Conservation (phyloP, 2,888 invertebrate species). For the Seladonia tumulorum region DNA sequence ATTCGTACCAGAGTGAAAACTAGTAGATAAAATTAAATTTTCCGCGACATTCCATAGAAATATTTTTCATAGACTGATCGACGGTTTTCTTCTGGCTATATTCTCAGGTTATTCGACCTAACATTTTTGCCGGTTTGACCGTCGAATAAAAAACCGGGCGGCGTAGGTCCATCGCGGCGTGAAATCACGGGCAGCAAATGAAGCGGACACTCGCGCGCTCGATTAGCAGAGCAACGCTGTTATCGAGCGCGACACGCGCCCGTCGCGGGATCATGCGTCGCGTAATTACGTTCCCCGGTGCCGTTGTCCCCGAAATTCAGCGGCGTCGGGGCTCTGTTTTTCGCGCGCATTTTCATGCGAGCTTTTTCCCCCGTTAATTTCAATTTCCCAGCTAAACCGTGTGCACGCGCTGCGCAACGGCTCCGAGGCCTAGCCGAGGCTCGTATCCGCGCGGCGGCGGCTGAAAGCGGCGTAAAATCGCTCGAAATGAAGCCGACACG, state of each 20-base stretch:
- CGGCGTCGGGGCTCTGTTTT: neutral
- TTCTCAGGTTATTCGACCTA: neutral
- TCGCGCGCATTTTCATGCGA: neutral
- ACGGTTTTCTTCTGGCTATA: neutral
- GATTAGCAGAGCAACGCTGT: conserved; percentile 10
- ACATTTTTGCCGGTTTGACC: neutral
- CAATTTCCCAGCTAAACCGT: conserved; percentile 32
- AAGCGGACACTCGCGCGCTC: conserved; percentile 3
- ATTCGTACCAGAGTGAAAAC: too few species aligned
- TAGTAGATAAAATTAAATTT: too few species aligned
- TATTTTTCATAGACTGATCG: neutral
- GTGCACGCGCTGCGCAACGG: neutral
- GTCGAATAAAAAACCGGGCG: neutral
- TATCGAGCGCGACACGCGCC: conserved; percentile 4
- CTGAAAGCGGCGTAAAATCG: conserved; percentile 31
- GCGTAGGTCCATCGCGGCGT: neutral
- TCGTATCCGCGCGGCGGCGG: neutral
- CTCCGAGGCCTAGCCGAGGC: neutral
- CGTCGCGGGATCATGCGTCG: conserved; percentile 27
- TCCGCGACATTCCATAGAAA: neutral
- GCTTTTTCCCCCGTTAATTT: conserved; percentile 50
- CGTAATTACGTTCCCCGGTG: conserved; percentile 32
- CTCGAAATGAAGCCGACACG: conserved; percentile 44
- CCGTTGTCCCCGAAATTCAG: conserved; percentile 21
- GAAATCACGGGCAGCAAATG: conserved; percentile 9